Base-by-base conservation (phyloP, 2,797 vertebrate species). In the Salmo trutta region DNA sequence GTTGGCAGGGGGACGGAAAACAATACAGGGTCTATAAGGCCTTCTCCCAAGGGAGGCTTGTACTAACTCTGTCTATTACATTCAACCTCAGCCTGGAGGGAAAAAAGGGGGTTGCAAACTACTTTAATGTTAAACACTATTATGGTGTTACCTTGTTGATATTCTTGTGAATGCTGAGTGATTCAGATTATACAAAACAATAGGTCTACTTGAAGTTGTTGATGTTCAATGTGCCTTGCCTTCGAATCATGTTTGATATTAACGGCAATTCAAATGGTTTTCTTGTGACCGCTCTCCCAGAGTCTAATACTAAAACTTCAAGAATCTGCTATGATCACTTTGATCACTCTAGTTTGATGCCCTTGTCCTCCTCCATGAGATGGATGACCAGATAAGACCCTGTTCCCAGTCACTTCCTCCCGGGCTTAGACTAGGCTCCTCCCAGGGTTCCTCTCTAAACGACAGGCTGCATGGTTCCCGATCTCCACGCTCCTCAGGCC, bases 11-110 rank as follows among this genome's bases (percentile, higher is more conserved):
- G 96, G 95, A 95, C 94, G 92, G 95, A 94, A 94, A 95, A 97
- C 95, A 96, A 96, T 95, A 94, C 94, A 94, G 94, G 94, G 92
- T 93, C 93, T 95, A 95, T 96, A 96, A 96, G 96, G 95, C 94
- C 91, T 93, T 95, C 93, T 95, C 95, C 92, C 95, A 94, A 95
- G 94, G 93, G 95, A 95, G 94, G 95, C 95, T 95, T 94, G 79
- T 91, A 94, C 95, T 95, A 96, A 96, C 95, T 95, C 94, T 93
- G 94, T 95, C 94, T 95, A 93, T 94, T 95, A 95, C 95, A 95
- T 96, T 95, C 94, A 95, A 93, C 95, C 95, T 94, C 47, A 73
- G 80, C 78, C 77, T 53, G 54, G 53, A 76, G 73, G 83, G 83
- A 79, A 79, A 69, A 81, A 78, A 53, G 75, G 76, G 74, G 85